Conservation (phyloP, 1,140 invertebrate species). For the Chionoecetes opilio region DNA sequence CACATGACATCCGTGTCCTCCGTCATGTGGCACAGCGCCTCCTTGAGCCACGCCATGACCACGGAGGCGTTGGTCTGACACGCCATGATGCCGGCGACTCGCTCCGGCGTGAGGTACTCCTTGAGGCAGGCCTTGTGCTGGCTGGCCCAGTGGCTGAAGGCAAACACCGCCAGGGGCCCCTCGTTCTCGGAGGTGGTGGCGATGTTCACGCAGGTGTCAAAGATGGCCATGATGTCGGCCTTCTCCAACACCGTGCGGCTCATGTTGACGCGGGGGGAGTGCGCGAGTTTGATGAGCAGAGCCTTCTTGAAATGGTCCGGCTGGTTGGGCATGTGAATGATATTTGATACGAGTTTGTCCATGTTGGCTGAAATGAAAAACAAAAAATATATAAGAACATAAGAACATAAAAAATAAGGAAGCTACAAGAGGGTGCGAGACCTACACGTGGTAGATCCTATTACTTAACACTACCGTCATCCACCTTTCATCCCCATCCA, state of each 20-base stretch:
- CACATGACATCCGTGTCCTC: conserved; percentile 55
- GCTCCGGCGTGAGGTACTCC: conserved; percentile 55
- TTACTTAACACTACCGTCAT: too few relatives aligned
- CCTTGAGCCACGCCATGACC: conserved; percentile 57
- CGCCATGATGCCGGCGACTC: neutral
- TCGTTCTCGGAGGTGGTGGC: conserved; percentile 59
- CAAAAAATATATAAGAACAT: neutral
- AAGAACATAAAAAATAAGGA: too few relatives aligned
- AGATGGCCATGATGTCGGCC: conserved; percentile 57
- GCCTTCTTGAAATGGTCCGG: conserved; percentile 63
- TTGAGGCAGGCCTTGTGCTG: conserved; percentile 57
- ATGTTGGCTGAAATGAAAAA: conserved; percentile 68
- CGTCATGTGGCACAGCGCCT: conserved; percentile 52
- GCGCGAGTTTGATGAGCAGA: conserved; percentile 59
- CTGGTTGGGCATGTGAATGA: conserved; percentile 70
- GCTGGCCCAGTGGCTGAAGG: conserved; percentile 67
- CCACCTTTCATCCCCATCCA: too few relatives aligned
- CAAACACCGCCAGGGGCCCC: conserved; percentile 66
- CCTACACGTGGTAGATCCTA: too few relatives aligned
- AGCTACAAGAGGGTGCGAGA: too few relatives aligned
- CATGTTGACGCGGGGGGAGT: conserved; percentile 45
- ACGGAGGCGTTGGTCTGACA: conserved; percentile 38
- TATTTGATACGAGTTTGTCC: conserved; percentile 69
- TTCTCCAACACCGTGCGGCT: conserved; percentile 43
- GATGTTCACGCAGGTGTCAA: conserved; percentile 65